Conservation (phyloP, 1,140 invertebrate species). For the Drosophila malerkotliana region DNA sequence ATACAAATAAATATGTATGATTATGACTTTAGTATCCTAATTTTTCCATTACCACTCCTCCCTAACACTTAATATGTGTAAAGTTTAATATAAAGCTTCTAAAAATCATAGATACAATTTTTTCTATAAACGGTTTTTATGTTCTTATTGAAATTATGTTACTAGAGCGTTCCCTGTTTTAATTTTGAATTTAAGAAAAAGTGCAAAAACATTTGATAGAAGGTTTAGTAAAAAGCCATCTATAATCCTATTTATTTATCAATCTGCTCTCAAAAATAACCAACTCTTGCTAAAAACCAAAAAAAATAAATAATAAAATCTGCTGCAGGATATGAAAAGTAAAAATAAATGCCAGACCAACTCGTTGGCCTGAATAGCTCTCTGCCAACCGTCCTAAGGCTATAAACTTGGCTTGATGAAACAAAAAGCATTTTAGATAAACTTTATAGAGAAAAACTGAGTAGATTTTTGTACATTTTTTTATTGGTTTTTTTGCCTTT, state of each 20-base stretch:
- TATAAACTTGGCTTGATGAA: conserved; percentile 9
- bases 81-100: too few relatives aligned
- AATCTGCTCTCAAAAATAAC: conserved; percentile 5
- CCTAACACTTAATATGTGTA: too few relatives aligned
- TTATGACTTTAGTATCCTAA: too few relatives aligned
- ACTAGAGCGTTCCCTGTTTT: too few relatives aligned
- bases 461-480: not conserved
- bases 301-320: conserved; percentile 53
- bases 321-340: conserved; percentile 68
- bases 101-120: too few relatives aligned
- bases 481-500: not conserved
- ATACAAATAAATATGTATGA: too few relatives aligned
- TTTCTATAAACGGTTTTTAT: too few relatives aligned
- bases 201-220: too few relatives aligned
- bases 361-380: conserved; percentile 52
- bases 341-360: conserved; percentile 51
- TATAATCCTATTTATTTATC: not conserved
- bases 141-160: too few relatives aligned
- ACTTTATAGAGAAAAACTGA: conserved; percentile 27
- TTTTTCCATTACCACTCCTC: too few relatives aligned
- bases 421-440: conserved; percentile 36
- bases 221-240: too few relatives aligned
- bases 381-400: conserved; percentile 38
- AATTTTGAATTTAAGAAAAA: too few relatives aligned
- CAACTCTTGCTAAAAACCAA: conserved; percentile 1